phyloP scores from a whole-genome alignment of 2,113 vertebrate genomes.

The Clarias macrocephalus region DNA sequence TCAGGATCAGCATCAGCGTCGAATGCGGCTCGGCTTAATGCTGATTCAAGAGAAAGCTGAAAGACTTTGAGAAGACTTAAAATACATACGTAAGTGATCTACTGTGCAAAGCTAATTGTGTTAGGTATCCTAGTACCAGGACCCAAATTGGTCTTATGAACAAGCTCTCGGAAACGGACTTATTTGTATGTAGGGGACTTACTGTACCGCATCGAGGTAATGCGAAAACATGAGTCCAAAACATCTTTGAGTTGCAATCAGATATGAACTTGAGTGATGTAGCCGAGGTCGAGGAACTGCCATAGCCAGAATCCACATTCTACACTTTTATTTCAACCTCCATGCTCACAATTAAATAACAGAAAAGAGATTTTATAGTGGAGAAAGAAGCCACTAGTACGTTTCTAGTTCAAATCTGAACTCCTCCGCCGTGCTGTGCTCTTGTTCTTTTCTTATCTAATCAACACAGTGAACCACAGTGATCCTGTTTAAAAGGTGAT shows the following conservation, averaged over 20 bases:
- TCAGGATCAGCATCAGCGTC: too few species aligned
- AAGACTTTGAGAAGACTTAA: too few species aligned
- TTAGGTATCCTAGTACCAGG: too few species aligned
- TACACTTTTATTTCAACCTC: too few species aligned
- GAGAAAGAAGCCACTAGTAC: neutral
- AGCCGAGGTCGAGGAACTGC: neutral
- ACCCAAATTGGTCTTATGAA: too few species aligned
- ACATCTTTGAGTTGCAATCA: neutral
- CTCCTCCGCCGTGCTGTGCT: neutral
- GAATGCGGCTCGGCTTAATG: too few species aligned
- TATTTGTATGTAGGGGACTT: too few species aligned
- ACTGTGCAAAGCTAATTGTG: too few species aligned
- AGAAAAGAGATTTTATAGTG: neutral
- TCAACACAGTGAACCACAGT: neutral
- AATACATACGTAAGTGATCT: too few species aligned
- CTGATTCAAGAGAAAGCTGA: too few species aligned
- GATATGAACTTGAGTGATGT: neutral
- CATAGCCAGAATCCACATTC: neutral
- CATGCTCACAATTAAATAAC: slow-evolving; percentile 55
- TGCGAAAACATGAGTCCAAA: too few species aligned
- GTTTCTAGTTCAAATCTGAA: neutral
- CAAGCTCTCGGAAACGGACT: too few species aligned
- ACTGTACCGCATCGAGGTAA: neutral
- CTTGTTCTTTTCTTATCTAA: neutral
- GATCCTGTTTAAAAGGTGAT: neutral